These are phyloP conservation scores for Spermophilus dauricus DNA, from an alignment of 2,113 vertebrate species.

Conservation along the genomic window DNA sequence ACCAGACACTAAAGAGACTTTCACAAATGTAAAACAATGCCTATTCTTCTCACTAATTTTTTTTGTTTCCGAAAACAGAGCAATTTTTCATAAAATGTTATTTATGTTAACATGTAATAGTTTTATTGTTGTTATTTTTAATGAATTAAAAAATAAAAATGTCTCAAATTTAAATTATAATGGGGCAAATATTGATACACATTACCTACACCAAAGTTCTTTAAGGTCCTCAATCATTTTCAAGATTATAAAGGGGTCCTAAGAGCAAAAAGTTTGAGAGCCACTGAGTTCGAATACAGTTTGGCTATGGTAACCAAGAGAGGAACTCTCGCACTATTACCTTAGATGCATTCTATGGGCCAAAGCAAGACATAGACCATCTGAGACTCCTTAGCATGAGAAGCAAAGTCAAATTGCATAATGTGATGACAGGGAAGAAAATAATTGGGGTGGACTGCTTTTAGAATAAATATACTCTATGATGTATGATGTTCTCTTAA, in stretches of 20 bases:
- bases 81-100: constrained; percentile 65
- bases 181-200: constrained; percentile 1
- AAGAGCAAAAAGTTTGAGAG: background rate
- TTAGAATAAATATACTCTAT: too few relatives aligned
- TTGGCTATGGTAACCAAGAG: background rate
- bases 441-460: too few relatives aligned
- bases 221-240: background rate
- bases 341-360: too few relatives aligned
- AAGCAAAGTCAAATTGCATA: too few relatives aligned
- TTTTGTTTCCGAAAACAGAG: constrained; percentile 51
- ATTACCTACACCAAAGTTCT: constrained; percentile 49
- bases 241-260: background rate
- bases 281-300: background rate
- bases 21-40: constrained; percentile 63
- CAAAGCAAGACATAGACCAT: too few relatives aligned
- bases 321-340: too few relatives aligned
- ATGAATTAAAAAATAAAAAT: constrained; percentile 49
- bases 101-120: constrained; percentile 53
- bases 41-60: constrained; percentile 62
- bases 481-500: too few relatives aligned
- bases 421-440: too few relatives aligned
- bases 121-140: constrained; percentile 70
- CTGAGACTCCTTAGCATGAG: too few relatives aligned
- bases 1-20: constrained; percentile 55
- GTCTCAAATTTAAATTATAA: constrained; percentile 59